Percentiles rank a stretch among this genome's conserved stretches.
phyloP scores from a whole-genome alignment of 2,797 vertebrate genomes.

The Myoxocephalus aenaeus region DNA sequence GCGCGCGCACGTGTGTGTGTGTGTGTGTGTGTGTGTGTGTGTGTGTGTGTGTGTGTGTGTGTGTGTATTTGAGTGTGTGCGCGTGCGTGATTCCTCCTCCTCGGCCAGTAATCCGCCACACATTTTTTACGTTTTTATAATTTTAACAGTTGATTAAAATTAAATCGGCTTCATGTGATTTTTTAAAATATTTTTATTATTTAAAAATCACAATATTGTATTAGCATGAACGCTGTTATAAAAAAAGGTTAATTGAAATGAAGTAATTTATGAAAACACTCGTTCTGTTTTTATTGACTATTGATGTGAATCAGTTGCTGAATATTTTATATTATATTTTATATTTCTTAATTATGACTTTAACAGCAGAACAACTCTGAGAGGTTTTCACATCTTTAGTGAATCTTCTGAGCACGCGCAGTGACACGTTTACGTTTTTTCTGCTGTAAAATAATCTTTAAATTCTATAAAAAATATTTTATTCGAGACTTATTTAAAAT shows the following conservation, averaged over 20 bases:
- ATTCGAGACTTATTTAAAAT: neutral
- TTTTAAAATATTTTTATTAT: neutral
- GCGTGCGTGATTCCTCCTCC: neutral
- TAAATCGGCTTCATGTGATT: neutral
- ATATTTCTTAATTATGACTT: neutral
- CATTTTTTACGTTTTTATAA: constrained; percentile 1
- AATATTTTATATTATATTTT: neutral
- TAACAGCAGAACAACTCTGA: too few species aligned
- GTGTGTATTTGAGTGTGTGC: constrained; percentile 3
- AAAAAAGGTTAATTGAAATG: neutral
- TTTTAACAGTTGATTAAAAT: constrained; percentile 25
- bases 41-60: neutral
- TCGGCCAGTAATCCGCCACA: constrained; percentile 25
- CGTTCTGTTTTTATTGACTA: neutral
- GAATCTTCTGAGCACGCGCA: neutral
- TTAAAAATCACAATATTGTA: neutral
- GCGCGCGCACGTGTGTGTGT: constrained; percentile 9
- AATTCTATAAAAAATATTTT: neutral
- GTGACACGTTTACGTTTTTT: neutral
- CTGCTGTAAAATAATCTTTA: neutral
- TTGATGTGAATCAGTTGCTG: neutral
- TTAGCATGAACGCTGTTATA: neutral
- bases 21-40: constrained; percentile 2
- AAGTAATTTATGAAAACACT: neutral
- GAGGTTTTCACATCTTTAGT: too few species aligned